Conservation (phyloP, 2,888 invertebrate genomes). For the Isoperla grammatica region DNA sequence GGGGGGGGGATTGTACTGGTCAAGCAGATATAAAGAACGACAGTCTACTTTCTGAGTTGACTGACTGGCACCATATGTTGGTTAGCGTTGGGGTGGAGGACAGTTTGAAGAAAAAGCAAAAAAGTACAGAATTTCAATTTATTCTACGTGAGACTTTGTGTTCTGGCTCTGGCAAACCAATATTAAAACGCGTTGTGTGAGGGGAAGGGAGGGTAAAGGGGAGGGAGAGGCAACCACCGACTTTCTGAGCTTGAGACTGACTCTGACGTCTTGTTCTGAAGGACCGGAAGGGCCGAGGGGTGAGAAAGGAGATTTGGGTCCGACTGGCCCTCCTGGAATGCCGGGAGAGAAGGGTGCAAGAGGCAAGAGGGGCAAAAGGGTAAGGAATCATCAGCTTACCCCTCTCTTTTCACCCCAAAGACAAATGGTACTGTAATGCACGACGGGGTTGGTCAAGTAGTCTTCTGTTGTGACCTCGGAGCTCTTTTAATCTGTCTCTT, state of each 20-base stretch:
- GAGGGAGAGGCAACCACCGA: not conserved
- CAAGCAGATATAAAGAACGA: no score
- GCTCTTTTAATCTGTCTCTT: no score
- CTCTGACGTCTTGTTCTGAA: conserved; percentile 41
- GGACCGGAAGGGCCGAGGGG: conserved; percentile 61
- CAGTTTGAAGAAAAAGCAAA: not conserved
- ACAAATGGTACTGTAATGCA: not conserved
- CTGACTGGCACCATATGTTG: not conserved
- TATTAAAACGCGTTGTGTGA: not conserved
- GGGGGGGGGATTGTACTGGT: no score
- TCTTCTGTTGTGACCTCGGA: not conserved
- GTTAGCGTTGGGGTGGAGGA: not conserved
- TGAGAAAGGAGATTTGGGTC: conserved; percentile 74
- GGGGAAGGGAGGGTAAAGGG: not conserved
- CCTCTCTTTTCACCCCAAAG: not conserved
- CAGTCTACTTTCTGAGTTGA: no score
- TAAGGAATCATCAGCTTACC: conserved; percentile 49
- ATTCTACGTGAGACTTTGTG: no score
- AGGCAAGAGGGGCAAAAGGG: conserved; percentile 91
- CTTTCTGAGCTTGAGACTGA: not conserved
- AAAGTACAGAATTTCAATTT: not conserved
- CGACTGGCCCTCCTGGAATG: conserved; percentile 67
- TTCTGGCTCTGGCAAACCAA: no score
- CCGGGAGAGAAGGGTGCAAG: conserved; percentile 85
- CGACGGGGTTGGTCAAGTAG: not conserved